phyloP scores from a whole-genome alignment of 2,888 invertebrate genomes.

The Neria commutata region DNA sequence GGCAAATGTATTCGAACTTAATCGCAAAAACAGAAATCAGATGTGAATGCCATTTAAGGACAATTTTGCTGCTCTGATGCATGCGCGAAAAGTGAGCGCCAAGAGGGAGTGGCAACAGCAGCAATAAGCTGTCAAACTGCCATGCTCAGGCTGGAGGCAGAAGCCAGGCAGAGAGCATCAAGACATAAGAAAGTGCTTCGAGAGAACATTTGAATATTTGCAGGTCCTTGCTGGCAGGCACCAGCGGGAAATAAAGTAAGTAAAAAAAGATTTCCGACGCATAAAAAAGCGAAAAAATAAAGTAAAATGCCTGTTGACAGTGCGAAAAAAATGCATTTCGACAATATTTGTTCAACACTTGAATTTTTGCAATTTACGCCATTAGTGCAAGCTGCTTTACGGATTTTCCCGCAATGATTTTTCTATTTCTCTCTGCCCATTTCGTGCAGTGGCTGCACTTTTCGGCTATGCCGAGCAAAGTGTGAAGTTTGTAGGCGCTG shows the following conservation, averaged over 20 bases:
- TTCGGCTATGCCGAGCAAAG: too few species aligned
- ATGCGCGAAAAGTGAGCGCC: not conserved
- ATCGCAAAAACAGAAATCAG: not conserved
- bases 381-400: slow-evolving; percentile 40
- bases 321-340: not conserved
- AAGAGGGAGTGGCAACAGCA: too few species aligned
- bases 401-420: not conserved
- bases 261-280: not conserved
- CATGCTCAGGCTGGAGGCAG: too few species aligned
- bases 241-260: slow-evolving; percentile 1
- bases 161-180: not conserved
- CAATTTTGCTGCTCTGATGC: not conserved
- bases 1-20: too few species aligned
- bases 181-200: slow-evolving; percentile 2
- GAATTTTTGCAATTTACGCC: slow-evolving; percentile 42
- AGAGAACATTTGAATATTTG: slow-evolving; percentile 18
- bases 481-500: too few species aligned
- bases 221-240: not conserved
- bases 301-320: not conserved
- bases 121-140: too few species aligned
- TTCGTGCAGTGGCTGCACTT: too few species aligned
- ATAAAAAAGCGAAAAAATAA: not conserved
- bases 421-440: not conserved
- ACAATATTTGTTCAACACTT: slow-evolving; percentile 42
- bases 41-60: not conserved